A percentile compares a stretch with the other conserved stretches of the same genome.
Conservation (phyloP, 35 echinoderm and acorn worm species). For the Amphiura filiformis region DNA sequence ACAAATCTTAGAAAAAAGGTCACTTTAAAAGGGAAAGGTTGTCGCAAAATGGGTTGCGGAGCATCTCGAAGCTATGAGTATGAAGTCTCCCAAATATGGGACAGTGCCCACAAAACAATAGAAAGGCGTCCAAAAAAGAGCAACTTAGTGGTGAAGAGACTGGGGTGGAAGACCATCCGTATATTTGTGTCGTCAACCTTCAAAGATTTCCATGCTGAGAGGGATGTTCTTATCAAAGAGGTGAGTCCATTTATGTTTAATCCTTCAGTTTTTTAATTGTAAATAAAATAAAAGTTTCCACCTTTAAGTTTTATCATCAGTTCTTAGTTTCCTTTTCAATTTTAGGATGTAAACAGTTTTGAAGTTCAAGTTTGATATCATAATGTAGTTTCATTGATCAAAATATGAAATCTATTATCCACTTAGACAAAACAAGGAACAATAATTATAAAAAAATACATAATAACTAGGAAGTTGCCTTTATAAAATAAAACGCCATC, state of each 20-base stretch:
- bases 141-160: constrained; percentile 67
- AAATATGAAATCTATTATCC: no score
- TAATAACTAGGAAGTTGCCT: no score
- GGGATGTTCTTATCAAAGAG: constrained; percentile 94
- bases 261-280: neutral
- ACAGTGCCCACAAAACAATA: constrained; percentile 70
- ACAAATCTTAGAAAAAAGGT: no score
- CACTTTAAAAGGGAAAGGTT: no score
- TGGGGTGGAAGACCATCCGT: constrained; percentile 91
- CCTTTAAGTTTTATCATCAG: neutral
- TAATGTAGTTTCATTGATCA: no score
- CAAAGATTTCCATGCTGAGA: constrained; percentile 94
- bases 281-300: neutral
- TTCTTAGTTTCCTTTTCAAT: no score
- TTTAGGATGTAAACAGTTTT: no score
- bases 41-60: constrained; percentile 99
- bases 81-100: constrained; percentile 89
- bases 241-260: constrained; percentile 28
- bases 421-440: no score
- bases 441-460: no score
- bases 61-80: constrained; percentile 79
- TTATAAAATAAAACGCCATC: no score
- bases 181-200: constrained; percentile 97
- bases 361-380: no score
- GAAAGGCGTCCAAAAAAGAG: constrained; percentile 52